A percentile compares a stretch with the other conserved stretches of the same genome.
These are phyloP conservation scores for Capitulum mitella DNA, from an alignment of 2,888 invertebrate species.

Conservation along the genomic window DNA sequence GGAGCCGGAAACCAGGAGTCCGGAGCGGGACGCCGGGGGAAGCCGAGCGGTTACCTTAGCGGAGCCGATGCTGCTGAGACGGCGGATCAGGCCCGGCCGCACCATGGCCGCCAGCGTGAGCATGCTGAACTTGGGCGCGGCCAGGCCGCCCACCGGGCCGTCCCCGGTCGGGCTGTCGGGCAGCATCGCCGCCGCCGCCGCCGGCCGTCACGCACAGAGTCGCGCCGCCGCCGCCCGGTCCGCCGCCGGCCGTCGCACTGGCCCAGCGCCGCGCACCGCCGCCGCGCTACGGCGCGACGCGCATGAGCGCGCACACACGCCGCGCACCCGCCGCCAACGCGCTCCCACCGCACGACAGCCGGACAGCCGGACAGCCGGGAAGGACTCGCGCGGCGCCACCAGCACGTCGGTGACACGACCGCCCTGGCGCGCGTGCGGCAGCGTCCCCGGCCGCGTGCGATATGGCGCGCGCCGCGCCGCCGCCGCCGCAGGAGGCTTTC, in stretches of 20 bases:
- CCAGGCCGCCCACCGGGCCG: neutral
- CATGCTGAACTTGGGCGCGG: neutral
- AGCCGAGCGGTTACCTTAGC: neutral
- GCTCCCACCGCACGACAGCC: too few relatives aligned
- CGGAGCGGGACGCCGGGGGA: too few relatives aligned
- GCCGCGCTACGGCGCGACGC: neutral
- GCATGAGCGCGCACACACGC: neutral
- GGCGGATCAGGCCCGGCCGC: neutral
- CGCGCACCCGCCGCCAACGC: too few relatives aligned
- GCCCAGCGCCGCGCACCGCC: neutral
- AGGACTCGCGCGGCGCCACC: too few relatives aligned
- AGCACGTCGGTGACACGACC: too few relatives aligned
- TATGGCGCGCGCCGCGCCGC: too few relatives aligned
- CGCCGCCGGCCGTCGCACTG: neutral
- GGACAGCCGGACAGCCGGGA: too few relatives aligned
- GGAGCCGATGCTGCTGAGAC: neutral
- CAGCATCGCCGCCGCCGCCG: neutral
- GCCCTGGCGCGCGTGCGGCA: too few relatives aligned
- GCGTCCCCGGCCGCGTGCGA: too few relatives aligned
- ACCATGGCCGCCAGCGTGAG: constrained; percentile 14
- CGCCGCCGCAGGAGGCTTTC: too few relatives aligned
- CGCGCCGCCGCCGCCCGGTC: neutral
- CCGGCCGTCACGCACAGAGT: neutral
- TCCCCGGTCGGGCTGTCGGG: neutral
- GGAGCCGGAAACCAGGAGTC: too few relatives aligned